Evolutionary conservation across 64 coral and sea anemone genomes (phyloP), one percentile per base, ranked within the genome.

Genomic region (Dendrophyllia cribrosa): DNA sequence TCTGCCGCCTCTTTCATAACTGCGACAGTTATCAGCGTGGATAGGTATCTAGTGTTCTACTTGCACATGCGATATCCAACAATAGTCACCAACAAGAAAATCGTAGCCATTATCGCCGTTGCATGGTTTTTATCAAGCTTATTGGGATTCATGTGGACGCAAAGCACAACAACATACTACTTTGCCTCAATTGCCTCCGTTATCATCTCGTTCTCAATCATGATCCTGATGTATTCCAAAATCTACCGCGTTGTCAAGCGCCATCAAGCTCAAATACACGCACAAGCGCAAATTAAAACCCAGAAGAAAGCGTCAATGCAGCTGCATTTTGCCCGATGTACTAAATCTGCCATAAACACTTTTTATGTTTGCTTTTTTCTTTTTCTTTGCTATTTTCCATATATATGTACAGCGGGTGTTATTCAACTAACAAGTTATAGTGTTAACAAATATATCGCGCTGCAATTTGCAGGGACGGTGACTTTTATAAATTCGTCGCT

Each of bases 31-130:
- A 86, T 95, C 13, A 95, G 79, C 51, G 46, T 59, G 16, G 93
- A 95, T 51, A 82, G 88, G 17, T 95, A 79, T 11, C 66, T 95
- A 2, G 88, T 84, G 3, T 51, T 95, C 9, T 59, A 87, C 21
- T 20, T 95, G 16, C 82, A 95, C 48, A 65, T 95, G 53, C 55
- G 83, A 79, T 95, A 95, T 78, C 72, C 85, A 44, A 62, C 59
- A 9, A 51, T 95, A 14, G 82, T 95, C 56, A 95, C 93, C 11
- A 79, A 59, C 44, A 79, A 66, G 72, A 66, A 69, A 53, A 51
- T 58, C 61, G 60, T 78, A 17, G 76, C 51, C 15, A 46, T 61
- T 10, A 47, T 91, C 5, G 75, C 43, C 23, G n/a, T 79, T 34
- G 66, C 77, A 19, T 95, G 82, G 82, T 72, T 80, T 12, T 20